Conservation (phyloP, 2,888 invertebrate genomes). For the Biston stratarius region DNA sequence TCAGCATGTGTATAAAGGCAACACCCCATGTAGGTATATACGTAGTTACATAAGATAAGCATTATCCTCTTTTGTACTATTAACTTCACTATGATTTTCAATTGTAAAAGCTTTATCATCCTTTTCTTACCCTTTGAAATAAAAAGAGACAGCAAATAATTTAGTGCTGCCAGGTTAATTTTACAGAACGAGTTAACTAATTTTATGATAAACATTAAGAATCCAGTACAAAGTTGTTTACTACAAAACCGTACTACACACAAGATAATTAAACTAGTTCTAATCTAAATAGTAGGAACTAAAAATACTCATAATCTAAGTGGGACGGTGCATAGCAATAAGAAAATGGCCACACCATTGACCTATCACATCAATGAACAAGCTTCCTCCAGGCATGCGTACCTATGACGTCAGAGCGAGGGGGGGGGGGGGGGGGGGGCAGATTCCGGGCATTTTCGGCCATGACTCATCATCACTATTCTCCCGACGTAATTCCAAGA, state of each 20-base stretch:
- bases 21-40: too few species aligned
- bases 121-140: neutral
- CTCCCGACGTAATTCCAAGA: conserved; percentile 16
- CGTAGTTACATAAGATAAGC: too few species aligned
- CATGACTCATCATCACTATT: conserved; percentile 34
- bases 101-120: neutral
- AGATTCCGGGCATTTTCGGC: conserved; percentile 34
- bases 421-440: conserved; percentile 44
- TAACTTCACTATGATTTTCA: too few species aligned
- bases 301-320: conserved; percentile 38
- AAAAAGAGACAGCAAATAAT: neutral
- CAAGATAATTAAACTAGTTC: neutral
- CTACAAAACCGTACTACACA: neutral
- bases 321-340: conserved; percentile 42
- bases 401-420: conserved; percentile 55
- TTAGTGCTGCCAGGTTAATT: neutral
- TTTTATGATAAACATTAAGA: neutral
- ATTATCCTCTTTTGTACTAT: too few species aligned
- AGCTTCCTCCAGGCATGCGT: conserved; percentile 61
- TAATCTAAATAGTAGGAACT: conserved; percentile 11
- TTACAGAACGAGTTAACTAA: neutral
- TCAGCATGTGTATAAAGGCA: too few species aligned
- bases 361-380: conserved; percentile 59
- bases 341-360: conserved; percentile 52
- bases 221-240: neutral